These are phyloP conservation scores for Andrena minutula DNA, from an alignment of 2,888 invertebrate species.

Conservation along the genomic window DNA sequence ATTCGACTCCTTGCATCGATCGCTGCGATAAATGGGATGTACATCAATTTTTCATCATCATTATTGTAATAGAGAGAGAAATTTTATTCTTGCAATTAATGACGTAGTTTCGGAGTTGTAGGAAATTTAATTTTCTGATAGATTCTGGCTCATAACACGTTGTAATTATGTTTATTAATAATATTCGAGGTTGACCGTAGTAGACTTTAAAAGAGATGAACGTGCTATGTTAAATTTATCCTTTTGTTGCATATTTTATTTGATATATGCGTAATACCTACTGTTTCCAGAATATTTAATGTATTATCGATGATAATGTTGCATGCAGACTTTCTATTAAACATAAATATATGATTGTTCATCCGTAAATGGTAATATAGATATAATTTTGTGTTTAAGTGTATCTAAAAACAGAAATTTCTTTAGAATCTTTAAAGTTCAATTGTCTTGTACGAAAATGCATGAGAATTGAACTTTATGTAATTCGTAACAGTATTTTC, in stretches of 20 bases:
- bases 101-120: neutral
- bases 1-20: neutral
- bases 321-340: conserved; percentile 38
- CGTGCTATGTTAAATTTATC: neutral
- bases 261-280: neutral
- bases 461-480: conserved; percentile 5
- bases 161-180: neutral
- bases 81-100: conserved; percentile 3
- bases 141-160: neutral
- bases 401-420: conserved; percentile 10
- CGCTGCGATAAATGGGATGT: too few relatives aligned
- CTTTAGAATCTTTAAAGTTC: neutral
- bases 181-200: too few relatives aligned
- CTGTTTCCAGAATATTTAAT: neutral
- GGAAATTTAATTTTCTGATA: neutral
- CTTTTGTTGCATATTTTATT: conserved; percentile 1
- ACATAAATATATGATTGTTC: neutral
- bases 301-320: conserved; percentile 6
- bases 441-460: conserved; percentile 6
- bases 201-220: neutral
- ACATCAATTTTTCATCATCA: conserved; percentile 1
- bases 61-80: conserved; percentile 16
- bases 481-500: neutral
- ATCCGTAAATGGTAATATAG: neutral
- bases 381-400: neutral